These are phyloP conservation scores for Nudaria mundana DNA, from an alignment of 2,888 invertebrate genomes.

Conservation along the genomic window DNA sequence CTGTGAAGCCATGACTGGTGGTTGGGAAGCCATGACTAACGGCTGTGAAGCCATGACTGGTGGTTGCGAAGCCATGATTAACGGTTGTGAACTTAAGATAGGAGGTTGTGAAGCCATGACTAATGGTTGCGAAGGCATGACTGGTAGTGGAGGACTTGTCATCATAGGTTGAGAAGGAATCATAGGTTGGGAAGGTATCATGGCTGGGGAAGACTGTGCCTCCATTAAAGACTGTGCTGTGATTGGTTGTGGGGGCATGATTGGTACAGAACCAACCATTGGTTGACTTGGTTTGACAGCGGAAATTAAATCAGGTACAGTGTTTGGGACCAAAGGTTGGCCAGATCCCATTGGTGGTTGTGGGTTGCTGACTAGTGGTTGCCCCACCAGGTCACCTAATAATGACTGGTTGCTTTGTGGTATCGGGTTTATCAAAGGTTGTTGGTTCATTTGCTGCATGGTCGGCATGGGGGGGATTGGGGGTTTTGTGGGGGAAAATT, in stretches of 20 bases:
- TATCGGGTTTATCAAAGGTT: conserved; percentile 19
- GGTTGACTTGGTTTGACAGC: conserved; percentile 52
- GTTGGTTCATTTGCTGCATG: conserved; percentile 24
- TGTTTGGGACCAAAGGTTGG: conserved; percentile 38
- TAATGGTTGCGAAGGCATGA: conserved; percentile 23
- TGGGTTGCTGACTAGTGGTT: background rate
- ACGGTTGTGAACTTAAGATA: conserved; percentile 43
- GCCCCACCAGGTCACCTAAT: conserved; percentile 20
- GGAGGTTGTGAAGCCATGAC: too few species aligned
- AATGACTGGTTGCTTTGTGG: conserved; percentile 24
- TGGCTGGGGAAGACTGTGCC: conserved; percentile 7
- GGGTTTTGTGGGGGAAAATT: conserved; percentile 61
- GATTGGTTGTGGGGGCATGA: conserved; percentile 21
- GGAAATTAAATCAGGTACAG: conserved; percentile 64
- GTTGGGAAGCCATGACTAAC: background rate
- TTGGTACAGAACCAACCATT: conserved; percentile 39
- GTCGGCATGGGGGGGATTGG: conserved; percentile 65
- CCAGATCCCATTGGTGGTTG: conserved; percentile 30
- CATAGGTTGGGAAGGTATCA: conserved; percentile 30
- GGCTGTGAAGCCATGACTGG: conserved; percentile 6
- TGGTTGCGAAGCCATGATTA: conserved; percentile 12
- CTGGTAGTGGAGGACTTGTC: too few species aligned
- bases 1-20: conserved; percentile 9
- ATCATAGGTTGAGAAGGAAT: conserved; percentile 29
- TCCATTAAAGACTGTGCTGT: conserved; percentile 8